Evolutionary conservation across 1,140 invertebrate genomes (phyloP).

Genomic region (Cydia amplana): DNA sequence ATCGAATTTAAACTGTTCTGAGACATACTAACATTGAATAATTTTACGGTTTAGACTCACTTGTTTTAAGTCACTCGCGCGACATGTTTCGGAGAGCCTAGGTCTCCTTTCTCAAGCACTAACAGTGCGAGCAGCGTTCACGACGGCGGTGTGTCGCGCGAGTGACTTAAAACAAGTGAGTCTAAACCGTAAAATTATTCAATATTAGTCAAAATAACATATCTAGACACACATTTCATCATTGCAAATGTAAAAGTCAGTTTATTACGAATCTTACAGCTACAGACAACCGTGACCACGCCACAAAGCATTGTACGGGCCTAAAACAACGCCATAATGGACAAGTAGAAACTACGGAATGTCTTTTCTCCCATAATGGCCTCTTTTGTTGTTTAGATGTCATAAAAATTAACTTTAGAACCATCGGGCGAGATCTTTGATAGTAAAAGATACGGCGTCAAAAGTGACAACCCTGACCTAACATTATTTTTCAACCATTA

Average conservation of each 20-base stretch:
- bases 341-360: conserved; percentile 57
- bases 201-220: neutral
- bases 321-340: conserved; percentile 68
- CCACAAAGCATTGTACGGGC: conserved; percentile 34
- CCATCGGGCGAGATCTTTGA: conserved; percentile 69
- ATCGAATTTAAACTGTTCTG: no score
- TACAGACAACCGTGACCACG: conserved; percentile 14
- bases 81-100: no score
- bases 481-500: conserved; percentile 8
- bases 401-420: conserved; percentile 74
- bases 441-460: conserved; percentile 56
- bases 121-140: no score
- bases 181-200: no score
- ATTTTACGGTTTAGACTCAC: no score
- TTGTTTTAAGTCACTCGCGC: no score
- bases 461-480: conserved; percentile 33
- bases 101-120: no score
- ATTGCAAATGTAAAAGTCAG: conserved; percentile 9
- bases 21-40: no score
- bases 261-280: conserved; percentile 29
- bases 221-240: neutral
- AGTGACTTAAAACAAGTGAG: no score
- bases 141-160: no score
- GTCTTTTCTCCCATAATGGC: conserved; percentile 51
- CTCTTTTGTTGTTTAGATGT: conserved; percentile 62